Conservation (phyloP, 2,888 invertebrate genomes). For the Synergus japonicus region DNA sequence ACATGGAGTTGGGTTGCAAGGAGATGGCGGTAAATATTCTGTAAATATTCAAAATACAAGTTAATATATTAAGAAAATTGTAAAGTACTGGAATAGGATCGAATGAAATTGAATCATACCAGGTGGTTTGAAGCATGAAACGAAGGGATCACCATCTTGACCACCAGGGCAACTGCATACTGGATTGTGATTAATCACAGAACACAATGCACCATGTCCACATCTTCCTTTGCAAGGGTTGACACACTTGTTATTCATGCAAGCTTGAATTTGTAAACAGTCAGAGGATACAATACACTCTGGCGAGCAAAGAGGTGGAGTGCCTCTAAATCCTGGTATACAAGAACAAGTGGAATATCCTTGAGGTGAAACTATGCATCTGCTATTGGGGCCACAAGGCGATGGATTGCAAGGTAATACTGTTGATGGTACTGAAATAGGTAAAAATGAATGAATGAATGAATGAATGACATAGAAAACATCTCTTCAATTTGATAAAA, state of each 20-base stretch:
- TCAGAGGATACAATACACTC: slow-evolving; percentile 91
- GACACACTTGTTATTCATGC: slow-evolving; percentile 87
- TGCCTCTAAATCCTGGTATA: slow-evolving; percentile 84
- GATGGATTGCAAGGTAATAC: slow-evolving; percentile 69
- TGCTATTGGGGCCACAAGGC: slow-evolving; percentile 89
- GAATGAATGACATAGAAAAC: not conserved
- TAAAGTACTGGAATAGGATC: not conserved
- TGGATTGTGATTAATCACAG: slow-evolving; percentile 91
- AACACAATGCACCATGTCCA: slow-evolving; percentile 86
- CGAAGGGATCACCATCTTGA: slow-evolving; percentile 90
- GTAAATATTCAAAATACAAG: slow-evolving; percentile 18
- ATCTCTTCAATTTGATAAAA: not conserved
- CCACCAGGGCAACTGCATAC: slow-evolving; percentile 88
- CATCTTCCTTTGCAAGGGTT: slow-evolving; percentile 93
- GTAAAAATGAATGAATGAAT: not conserved
- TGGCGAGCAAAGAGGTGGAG: slow-evolving; percentile 90
- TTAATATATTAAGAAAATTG: not conserved
- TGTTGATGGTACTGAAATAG: slow-evolving; percentile 38
- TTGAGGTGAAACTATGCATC: slow-evolving; percentile 83
- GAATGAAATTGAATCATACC: slow-evolving; percentile 43
- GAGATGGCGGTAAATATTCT: slow-evolving; percentile 79
- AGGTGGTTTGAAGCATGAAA: slow-evolving; percentile 79
- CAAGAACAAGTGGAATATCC: slow-evolving; percentile 79
- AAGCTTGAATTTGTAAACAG: slow-evolving; percentile 88
- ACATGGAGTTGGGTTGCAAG: slow-evolving; percentile 80